Base-by-base conservation (phyloP, 2,797 vertebrate genomes). In the Apogon talboti region DNA sequence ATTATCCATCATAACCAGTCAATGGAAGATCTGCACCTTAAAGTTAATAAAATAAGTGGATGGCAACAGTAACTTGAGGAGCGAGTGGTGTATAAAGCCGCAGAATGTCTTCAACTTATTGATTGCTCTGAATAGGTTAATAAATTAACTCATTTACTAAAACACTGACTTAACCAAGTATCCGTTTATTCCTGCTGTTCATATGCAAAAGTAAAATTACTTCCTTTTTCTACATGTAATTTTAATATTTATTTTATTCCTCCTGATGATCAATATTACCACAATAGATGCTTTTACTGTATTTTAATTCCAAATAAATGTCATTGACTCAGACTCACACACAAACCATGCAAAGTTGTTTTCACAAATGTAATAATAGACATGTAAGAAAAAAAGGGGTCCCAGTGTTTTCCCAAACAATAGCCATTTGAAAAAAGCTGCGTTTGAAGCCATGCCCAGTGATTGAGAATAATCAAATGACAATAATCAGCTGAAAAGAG, bases 381-480 rank as follows among this genome's bases (percentile, higher is more conserved):
- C 76, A 72, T 63, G 65, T 35, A 11, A 15, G 45, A 18, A 14
- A 40, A 73, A 24, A 80, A 77, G 74, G 74, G 9, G 50, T 60
- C 74, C 55, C 6, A 58, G 71, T 72, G 64, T 72, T 63, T 67
- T 79, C 55, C 81, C 37, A 74, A 81, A 89, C 85, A 91, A 84
- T 60, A 40, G 63, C 43, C 44, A 40, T 79, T 71, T 81, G 73
- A 84, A 85, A 84, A 85, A 88, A 61, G 78, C 59, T 70, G 78
- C 12, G 62, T 84, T 84, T 89, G 78, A 91, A 84, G 83, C 81
- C 75, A 67, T 59, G 80, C 83, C 85, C 86, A 91, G 81, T 90
- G 91, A 92, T 94, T 82, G 86, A 86, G 79, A 90, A 91, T 82
- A 87, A 85, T 90, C 79, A 83, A 85, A 88, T 87, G 83, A 90